A percentile compares a stretch with the other conserved stretches of the same genome.
These are phyloP conservation scores for Icerya purchasi DNA, from an alignment of 2,888 invertebrate species.

Conservation along the genomic window DNA sequence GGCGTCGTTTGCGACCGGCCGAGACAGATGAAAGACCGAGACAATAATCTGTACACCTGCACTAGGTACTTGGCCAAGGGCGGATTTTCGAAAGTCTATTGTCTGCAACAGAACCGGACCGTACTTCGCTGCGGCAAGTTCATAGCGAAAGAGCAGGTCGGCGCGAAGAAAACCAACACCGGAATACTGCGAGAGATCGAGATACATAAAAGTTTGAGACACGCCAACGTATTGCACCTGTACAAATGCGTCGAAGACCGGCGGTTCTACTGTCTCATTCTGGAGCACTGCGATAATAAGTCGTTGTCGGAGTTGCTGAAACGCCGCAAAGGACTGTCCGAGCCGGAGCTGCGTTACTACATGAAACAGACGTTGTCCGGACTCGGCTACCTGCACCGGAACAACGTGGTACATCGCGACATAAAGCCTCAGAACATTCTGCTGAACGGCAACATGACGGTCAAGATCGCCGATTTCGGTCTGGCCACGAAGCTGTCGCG, in stretches of 20 bases:
- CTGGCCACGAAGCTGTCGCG: slow-evolving; percentile 4
- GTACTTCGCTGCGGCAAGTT: too few species aligned
- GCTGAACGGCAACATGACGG: slow-evolving; percentile 7
- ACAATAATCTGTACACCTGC: too few species aligned
- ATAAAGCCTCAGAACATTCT: slow-evolving; percentile 10
- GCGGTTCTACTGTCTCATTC: slow-evolving; percentile 4
- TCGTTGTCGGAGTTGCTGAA: slow-evolving; percentile 11
- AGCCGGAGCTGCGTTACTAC: slow-evolving; percentile 10
- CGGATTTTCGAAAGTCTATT: too few species aligned
- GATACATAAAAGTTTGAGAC: slow-evolving; percentile 5
- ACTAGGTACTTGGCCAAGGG: too few species aligned
- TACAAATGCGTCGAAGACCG: slow-evolving; percentile 8
- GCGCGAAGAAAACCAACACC: too few species aligned
- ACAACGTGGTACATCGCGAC: slow-evolving; percentile 9
- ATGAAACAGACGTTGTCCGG: slow-evolving; percentile 8
- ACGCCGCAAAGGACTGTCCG: slow-evolving; percentile 5
- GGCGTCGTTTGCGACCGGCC: too few species aligned
- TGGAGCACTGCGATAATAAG: slow-evolving; percentile 9
- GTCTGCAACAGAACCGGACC: too few species aligned
- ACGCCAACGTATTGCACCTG: slow-evolving; percentile 7
- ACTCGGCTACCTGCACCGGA: slow-evolving; percentile 7
- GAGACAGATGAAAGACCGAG: too few species aligned
- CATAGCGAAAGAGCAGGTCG: too few species aligned
- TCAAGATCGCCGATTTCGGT: slow-evolving; percentile 9
- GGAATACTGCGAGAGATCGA: slow-evolving; percentile 9